phyloP scores from a whole-genome alignment of 2,797 vertebrate genomes.

The Helicolenus hilgendorfi region DNA sequence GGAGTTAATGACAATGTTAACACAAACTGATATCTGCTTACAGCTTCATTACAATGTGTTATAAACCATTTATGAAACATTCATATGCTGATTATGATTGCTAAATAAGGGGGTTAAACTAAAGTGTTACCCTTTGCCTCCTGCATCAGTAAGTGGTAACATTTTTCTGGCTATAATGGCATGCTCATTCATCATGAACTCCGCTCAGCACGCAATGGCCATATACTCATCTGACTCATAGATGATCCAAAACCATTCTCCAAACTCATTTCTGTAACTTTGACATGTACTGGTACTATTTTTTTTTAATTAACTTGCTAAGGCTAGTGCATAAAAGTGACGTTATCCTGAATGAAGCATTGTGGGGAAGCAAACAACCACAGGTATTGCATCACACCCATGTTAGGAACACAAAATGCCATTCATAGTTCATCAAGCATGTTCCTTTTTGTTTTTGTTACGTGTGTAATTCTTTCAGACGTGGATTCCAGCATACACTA shows the following conservation, averaged over 20 bases:
- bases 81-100: not conserved
- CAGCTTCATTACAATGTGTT: not conserved
- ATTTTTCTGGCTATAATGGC: not conserved
- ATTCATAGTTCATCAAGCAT: not conserved
- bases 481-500: slow-evolving; percentile 60
- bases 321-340: not conserved
- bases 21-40: not conserved
- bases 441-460: slow-evolving; percentile 51
- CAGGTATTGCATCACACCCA: slow-evolving; percentile 30
- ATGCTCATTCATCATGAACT: not conserved
- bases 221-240: not conserved
- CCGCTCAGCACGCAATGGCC: not conserved
- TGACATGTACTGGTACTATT: not conserved
- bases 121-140: not conserved
- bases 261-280: not conserved
- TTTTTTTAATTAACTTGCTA: not conserved
- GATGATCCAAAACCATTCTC: not conserved
- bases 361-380: not conserved
- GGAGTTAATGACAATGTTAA: not conserved
- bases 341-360: not conserved
- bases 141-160: not conserved
- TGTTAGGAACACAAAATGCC: not conserved
- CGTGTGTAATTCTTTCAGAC: not conserved
- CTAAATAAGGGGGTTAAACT: not conserved
- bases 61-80: not conserved